Conservation (phyloP, 2,888 invertebrate species). For the Synanthedon formicaeformis region DNA sequence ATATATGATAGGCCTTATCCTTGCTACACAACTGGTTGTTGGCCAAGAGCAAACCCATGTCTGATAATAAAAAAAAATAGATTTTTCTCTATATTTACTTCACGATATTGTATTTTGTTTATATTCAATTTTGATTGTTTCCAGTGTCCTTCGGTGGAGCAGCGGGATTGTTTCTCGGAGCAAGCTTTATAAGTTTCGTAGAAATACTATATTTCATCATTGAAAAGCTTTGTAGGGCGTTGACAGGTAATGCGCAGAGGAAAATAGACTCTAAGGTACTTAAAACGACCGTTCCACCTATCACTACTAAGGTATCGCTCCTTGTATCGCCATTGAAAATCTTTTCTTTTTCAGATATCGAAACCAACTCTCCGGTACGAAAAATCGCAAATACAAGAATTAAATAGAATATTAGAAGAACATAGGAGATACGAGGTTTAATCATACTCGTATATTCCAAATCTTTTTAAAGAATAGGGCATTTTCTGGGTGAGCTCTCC, state of each 20-base stretch:
- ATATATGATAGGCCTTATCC: too few relatives aligned
- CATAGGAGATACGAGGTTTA: neutral
- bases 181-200: constrained; percentile 73
- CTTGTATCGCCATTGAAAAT: neutral
- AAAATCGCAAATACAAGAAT: neutral
- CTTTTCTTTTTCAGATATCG: neutral
- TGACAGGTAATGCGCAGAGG: too few relatives aligned
- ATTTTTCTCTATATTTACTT: too few relatives aligned
- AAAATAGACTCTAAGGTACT: too few relatives aligned
- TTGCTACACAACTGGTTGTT: too few relatives aligned
- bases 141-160: constrained; percentile 75
- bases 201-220: constrained; percentile 69
- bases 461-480: too few relatives aligned
- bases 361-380: neutral
- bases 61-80: neutral
- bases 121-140: neutral
- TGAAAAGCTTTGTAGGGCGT: constrained; percentile 14
- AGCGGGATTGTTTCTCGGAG: constrained; percentile 73
- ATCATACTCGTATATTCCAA: too few relatives aligned
- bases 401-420: neutral
- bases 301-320: neutral
- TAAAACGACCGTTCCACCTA: too few relatives aligned
- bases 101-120: neutral
- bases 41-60: neutral
- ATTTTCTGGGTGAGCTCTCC: too few relatives aligned